Conservation (phyloP, 2,888 invertebrate genomes). For the Lasius fuliginosus region DNA sequence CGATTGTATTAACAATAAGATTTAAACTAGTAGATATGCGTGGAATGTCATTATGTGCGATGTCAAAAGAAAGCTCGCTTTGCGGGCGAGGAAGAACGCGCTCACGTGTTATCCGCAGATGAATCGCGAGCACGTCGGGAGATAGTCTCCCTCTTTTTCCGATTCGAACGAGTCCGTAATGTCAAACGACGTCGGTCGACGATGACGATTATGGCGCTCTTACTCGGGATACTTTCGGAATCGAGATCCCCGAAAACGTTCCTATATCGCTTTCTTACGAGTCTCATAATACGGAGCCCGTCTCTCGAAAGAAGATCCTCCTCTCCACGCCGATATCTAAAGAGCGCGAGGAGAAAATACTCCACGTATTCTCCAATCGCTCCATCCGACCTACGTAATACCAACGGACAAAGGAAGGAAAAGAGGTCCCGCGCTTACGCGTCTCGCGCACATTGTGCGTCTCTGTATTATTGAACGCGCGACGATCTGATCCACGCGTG, state of each 20-base stretch:
- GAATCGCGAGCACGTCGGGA: slow-evolving; percentile 43
- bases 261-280: slow-evolving; percentile 59
- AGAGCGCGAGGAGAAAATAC: slow-evolving; percentile 58
- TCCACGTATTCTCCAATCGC: slow-evolving; percentile 56
- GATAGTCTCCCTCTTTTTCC: slow-evolving; percentile 1
- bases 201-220: slow-evolving; percentile 62
- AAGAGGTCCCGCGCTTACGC: neutral
- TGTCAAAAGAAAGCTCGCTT: neutral
- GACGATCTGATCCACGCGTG: slow-evolving; percentile 42
- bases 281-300: slow-evolving; percentile 60
- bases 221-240: slow-evolving; percentile 41
- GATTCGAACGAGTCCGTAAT: slow-evolving; percentile 52
- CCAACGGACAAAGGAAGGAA: slow-evolving; percentile 60
- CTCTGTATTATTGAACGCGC: slow-evolving; percentile 44
- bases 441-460: slow-evolving; percentile 14
- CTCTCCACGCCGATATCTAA: slow-evolving; percentile 54
- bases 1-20: neutral
- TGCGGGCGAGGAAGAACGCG: neutral
- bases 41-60: slow-evolving; percentile 10
- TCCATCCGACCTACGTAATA: slow-evolving; percentile 31
- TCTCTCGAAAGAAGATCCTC: slow-evolving; percentile 47
- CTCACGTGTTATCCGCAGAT: slow-evolving; percentile 26
- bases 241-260: slow-evolving; percentile 63
- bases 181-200: slow-evolving; percentile 32
- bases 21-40: neutral